Conservation (phyloP, 2,797 vertebrate species). For the Alcedo quadribrachys region DNA sequence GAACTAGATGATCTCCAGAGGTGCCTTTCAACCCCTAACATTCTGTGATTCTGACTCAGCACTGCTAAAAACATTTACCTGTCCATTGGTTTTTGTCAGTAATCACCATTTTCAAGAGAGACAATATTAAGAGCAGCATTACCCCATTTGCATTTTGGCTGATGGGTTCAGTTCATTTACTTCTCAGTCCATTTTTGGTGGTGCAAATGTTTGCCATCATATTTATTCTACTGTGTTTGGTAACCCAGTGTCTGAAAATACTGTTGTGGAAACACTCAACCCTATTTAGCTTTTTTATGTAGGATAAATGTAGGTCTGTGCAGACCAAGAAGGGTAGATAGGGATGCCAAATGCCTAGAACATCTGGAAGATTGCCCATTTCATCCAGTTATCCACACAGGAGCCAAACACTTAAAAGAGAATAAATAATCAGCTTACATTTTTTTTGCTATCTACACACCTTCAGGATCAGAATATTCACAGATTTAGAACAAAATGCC, state of each 20-base stretch:
- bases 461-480: not conserved
- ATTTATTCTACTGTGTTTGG: not conserved
- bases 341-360: slow-evolving; percentile 15
- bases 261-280: not conserved
- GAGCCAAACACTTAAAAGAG: not conserved
- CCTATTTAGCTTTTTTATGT: not conserved
- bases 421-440: not conserved
- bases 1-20: no score
- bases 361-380: slow-evolving; percentile 28
- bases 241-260: not conserved
- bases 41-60: not conserved
- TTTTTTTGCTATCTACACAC: not conserved
- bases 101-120: not conserved
- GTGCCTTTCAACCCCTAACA: no score
- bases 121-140: not conserved
- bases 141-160: not conserved
- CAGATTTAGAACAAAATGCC: not conserved
- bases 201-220: not conserved
- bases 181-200: not conserved
- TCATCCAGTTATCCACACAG: not conserved
- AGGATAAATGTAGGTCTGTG: not conserved
- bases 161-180: not conserved
- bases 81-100: not conserved
- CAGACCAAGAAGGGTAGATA: not conserved
- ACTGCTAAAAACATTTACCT: not conserved